A percentile compares a stretch with the other conserved stretches of the same genome.
Conservation (phyloP, 2,113 vertebrate species). For the Rana temporaria region DNA sequence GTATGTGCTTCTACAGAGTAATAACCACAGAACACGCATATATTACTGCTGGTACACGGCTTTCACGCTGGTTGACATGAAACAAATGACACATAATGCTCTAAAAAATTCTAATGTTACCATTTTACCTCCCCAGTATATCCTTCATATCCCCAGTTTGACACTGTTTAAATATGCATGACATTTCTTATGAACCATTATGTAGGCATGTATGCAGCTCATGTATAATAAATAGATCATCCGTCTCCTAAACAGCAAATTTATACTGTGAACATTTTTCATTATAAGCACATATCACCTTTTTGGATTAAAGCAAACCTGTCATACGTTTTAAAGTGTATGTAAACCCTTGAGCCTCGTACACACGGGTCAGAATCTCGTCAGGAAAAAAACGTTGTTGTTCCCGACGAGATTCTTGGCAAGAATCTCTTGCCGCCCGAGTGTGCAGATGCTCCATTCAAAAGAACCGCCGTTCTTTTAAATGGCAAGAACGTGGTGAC, state of each 20-base stretch:
- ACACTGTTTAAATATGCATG: constrained; percentile 18
- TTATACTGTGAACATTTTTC: background rate
- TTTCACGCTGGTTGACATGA: constrained; percentile 7
- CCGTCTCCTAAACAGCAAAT: background rate
- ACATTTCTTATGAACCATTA: constrained; percentile 17
- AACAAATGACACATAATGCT: background rate
- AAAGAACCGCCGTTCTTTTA: no score
- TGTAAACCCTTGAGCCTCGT: no score
- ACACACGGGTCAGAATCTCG: no score
- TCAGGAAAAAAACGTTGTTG: no score
- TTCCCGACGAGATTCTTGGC: no score
- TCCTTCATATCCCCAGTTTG: constrained; percentile 23
- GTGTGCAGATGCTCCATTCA: no score
- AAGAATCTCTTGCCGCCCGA: no score
- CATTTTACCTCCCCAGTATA: constrained; percentile 1
- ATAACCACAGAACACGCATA: background rate
- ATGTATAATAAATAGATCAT: constrained; percentile 17
- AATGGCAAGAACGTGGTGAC: no score
- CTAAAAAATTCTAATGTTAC: background rate
- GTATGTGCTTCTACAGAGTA: background rate
- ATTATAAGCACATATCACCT: background rate
- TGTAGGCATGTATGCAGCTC: constrained; percentile 7
- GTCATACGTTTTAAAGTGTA: no score
- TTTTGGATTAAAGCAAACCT: no score
- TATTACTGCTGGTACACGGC: background rate